A percentile compares a stretch with the other conserved stretches of the same genome.
Evolutionary conservation across 2,113 vertebrate genomes (phyloP).

Genomic region (rabbit (Oryctolagus cuniculus)): mOryCun1.1 NC_091444.1:66131001-66131500

Average conservation of each 20-base stretch:
- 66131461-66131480: too few relatives aligned
- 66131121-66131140: background rate
- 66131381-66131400: too few relatives aligned
- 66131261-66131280: background rate
- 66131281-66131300: background rate
- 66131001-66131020: background rate
- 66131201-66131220: background rate
- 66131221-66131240: background rate
- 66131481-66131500: too few relatives aligned
- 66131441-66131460: too few relatives aligned
- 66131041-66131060: background rate
- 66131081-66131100: background rate
- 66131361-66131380: too few relatives aligned
- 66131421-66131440: too few relatives aligned
- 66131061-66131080: background rate
- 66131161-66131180: background rate
- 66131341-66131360: background rate
- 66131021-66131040: background rate
- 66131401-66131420: too few relatives aligned
- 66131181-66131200: background rate
- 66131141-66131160: rapidly evolving
- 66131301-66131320: background rate
- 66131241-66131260: too few relatives aligned
- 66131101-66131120: rapidly evolving
- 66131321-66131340: background rate